Percentiles rank a stretch among this genome's conserved stretches.
Evolutionary conservation across 2,888 invertebrate genomes (phyloP).

Genomic region (Mesodorylaimus sp.): DNA sequence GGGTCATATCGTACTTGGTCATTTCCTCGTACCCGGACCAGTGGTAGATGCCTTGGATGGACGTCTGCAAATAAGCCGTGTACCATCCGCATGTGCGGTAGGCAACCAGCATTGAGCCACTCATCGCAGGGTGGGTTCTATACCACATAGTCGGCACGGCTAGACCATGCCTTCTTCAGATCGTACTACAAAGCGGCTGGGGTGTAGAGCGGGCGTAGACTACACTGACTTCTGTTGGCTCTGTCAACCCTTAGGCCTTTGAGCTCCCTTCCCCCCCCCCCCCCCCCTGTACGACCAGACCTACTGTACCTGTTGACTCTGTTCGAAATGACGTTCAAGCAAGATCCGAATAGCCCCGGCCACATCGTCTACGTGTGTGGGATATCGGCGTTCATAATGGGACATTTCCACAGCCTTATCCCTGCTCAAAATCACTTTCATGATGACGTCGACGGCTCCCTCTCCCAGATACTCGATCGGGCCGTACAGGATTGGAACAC

Average conservation of each 20-base stretch:
- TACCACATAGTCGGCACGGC: no score
- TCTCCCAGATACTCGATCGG: slow-evolving; percentile 35
- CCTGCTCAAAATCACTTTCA: slow-evolving; percentile 21
- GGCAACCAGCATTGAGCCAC: slow-evolving; percentile 14
- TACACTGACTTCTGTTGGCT: no score
- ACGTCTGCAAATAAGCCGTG: background rate
- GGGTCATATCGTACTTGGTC: slow-evolving; percentile 39
- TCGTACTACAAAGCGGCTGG: no score
- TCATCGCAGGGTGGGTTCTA: no score
- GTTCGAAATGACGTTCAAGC: slow-evolving; percentile 15
- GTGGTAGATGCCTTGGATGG: slow-evolving; percentile 35
- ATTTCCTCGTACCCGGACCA: slow-evolving; percentile 37
- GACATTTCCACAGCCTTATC: slow-evolving; percentile 26
- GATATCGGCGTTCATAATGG: slow-evolving; percentile 35
- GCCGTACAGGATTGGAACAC: slow-evolving; percentile 39
- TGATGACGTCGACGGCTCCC: slow-evolving; percentile 36
- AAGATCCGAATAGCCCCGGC: slow-evolving; percentile 26
- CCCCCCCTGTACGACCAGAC: no score
- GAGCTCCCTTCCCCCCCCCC: no score
- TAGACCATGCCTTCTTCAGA: no score
- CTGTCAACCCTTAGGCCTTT: no score
- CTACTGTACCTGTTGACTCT: no score
- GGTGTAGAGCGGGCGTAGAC: no score
- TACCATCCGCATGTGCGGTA: background rate
- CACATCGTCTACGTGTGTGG: slow-evolving; percentile 36